Conservation (phyloP, 2,888 invertebrate genomes). For the Cristatella mucedo region DNA sequence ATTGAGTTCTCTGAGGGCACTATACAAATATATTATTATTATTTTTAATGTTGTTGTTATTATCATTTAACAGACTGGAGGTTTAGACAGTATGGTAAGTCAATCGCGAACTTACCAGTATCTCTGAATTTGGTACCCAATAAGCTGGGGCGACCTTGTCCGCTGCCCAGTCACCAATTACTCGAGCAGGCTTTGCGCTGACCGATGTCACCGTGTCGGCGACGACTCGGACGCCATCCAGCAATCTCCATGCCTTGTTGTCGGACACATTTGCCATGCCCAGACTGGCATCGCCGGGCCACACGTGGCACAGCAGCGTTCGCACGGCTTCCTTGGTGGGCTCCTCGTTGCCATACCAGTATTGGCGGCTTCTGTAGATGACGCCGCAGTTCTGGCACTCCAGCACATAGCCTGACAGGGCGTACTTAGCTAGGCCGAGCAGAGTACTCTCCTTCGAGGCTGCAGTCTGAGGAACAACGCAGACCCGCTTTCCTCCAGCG, state of each 20-base stretch:
- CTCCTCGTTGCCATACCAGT: slow-evolving; percentile 63
- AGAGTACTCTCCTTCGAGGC: slow-evolving; percentile 45
- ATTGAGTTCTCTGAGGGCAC: too few relatives aligned
- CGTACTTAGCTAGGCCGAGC: slow-evolving; percentile 55
- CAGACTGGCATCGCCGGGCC: slow-evolving; percentile 42
- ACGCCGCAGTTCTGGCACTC: slow-evolving; percentile 60
- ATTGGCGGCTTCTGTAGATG: slow-evolving; percentile 55
- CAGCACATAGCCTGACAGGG: slow-evolving; percentile 60
- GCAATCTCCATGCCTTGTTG: slow-evolving; percentile 49
- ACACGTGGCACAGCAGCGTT: slow-evolving; percentile 50
- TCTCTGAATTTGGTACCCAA: slow-evolving; percentile 62
- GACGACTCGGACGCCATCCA: slow-evolving; percentile 50
- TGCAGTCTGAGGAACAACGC: slow-evolving; percentile 46
- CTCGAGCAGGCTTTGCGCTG: slow-evolving; percentile 54
- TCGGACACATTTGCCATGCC: slow-evolving; percentile 29
- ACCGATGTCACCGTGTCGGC: slow-evolving; percentile 50
- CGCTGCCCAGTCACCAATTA: slow-evolving; percentile 54
- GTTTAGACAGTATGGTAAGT: background rate
- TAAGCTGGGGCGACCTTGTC: slow-evolving; percentile 62
- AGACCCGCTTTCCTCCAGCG: slow-evolving; percentile 46
- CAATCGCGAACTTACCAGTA: slow-evolving; percentile 43
- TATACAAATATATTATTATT: too few relatives aligned
- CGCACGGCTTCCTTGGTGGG: slow-evolving; percentile 54
- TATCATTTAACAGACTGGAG: too few relatives aligned
- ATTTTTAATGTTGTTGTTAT: too few relatives aligned